Base-by-base conservation (phyloP, 2,797 vertebrate species). In the Chiroxiphia lanceolata region DNA sequence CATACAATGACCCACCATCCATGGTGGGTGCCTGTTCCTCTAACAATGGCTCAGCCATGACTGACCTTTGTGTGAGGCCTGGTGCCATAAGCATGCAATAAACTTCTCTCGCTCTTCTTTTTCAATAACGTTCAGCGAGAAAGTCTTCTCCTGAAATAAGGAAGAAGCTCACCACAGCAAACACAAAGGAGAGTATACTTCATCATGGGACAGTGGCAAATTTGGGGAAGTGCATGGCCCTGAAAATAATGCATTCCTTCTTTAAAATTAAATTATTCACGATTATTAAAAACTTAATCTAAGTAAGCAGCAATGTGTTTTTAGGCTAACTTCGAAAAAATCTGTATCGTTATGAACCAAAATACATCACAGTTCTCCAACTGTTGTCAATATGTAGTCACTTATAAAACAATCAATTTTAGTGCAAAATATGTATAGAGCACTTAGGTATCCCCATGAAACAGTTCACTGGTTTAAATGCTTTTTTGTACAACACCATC, bases 1-100 rank as follows among this genome's bases (percentile, higher is more conserved):
- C 26, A 60, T 15, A 33, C 27, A 53, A 14, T 15, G 13, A 83
- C n/a, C n/a, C n/a, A n/a, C n/a, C n/a, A 14, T 71, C 36, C 25
- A 38, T 0, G 1, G 13, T 16, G 16, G 1, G 11, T 26, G 18
- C 20, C 9, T 38, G 3, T 42, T 75, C 22, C 36, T 68, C 20
- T 57, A 57, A 33, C 22, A 48, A 16, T 11, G 20, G 14, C 34
- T 84, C 59, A 69, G 36, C 27, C 10, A 6, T 56, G 51, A 86
- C n/a, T 74, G 21, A 34, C 18, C 36, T 60, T 68, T 67, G 33
- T 42, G 13, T 27, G 60, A 86, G 22, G 17, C 27, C 36, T 48
- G 13, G 16, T 85, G 59, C 19, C 6, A 10, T 0, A 76, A 21
- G 20, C 38, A 69, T 1, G 1, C 34, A 31, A 60, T 45, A 78